Base-by-base conservation (phyloP, 2,888 invertebrate genomes). In the Deladenus siricidicola region DNA sequence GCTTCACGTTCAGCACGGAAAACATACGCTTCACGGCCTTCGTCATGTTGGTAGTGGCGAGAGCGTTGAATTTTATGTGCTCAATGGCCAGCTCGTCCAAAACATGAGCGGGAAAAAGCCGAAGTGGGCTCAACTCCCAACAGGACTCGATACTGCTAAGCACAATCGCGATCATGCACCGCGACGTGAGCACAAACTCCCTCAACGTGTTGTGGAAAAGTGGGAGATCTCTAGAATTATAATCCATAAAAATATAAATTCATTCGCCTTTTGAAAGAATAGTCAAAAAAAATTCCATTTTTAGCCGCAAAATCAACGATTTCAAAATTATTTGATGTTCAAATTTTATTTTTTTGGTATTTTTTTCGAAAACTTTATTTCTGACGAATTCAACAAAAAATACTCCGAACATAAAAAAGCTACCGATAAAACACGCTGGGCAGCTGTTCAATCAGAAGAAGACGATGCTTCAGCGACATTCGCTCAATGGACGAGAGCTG, bases 21-120 rank as follows among this genome's bases (percentile, higher is more conserved):
- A 51, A 50, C 6, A 60, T 42, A 6, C 44, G 48, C 44, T 55
- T 23, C 3, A 64, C 29, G 23, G 64, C 64, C 48, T 45, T 48
- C 23, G 50, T 48, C 50, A 64, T 58, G 17, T 49, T 29, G 4
- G 65, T 52, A 10, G 19, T 19, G 6, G 65, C 50, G 28, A 64
- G 39, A n/a, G 56, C 26, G 51, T 64, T 64, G 54, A 64, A 64
- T 45, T 64, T 64, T 17, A 64, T 60, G 23, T 64, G 59, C 17
- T 24, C 29, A 17, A 59, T 65, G 56, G 60, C 21, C 17, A 63
- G 29, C 52, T 62, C 48, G 23, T 45, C 53, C 8, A 64, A 1
- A 1, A 58, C 6, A 10, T 21, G 1, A 24, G 51, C 39, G 8
- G 52, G 30, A 55, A 63, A 65, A 21, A 64, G 29, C 28, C 64